Percentiles rank a stretch among this genome's conserved stretches.
Conservation (phyloP, 2,797 vertebrate species). For the Buphagus erythrorhynchus region DNA sequence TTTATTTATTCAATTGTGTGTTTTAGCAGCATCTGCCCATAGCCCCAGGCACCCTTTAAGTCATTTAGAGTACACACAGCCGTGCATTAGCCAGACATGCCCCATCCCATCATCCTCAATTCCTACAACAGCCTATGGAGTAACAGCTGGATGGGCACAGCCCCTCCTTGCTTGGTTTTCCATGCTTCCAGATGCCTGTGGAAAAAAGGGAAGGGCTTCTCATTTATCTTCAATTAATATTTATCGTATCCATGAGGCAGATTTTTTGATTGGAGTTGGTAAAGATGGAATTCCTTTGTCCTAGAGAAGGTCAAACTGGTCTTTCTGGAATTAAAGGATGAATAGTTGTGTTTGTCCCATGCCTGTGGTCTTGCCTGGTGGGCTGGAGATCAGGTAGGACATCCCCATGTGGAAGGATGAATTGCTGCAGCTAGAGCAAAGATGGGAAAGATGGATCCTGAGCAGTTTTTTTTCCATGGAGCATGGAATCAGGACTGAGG, state of each 20-base stretch:
- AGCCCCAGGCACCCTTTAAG: slow-evolving; percentile 51
- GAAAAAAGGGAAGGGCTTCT: background rate
- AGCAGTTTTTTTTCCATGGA: background rate
- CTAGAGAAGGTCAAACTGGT: background rate
- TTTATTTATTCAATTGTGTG: slow-evolving; percentile 41
- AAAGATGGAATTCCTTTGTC: background rate
- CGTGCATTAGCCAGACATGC: background rate
- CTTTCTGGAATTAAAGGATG: background rate
- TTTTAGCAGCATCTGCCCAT: slow-evolving; percentile 51
- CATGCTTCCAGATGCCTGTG: background rate
- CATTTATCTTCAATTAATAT: background rate
- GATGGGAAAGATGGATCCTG: background rate
- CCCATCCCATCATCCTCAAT: background rate
- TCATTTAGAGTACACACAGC: slow-evolving; percentile 30
- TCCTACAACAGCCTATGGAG: background rate
- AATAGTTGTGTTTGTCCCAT: rapidly evolving
- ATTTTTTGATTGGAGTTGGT: background rate
- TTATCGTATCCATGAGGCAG: rapidly evolving
- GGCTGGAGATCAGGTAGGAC: background rate
- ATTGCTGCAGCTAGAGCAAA: background rate
- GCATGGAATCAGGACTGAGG: background rate
- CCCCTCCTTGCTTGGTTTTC: background rate
- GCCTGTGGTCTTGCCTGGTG: background rate
- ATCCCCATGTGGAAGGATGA: background rate
- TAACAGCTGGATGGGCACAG: background rate